Base-by-base conservation (phyloP, 2,888 invertebrate species). In the Cheilosia variabilis region DNA sequence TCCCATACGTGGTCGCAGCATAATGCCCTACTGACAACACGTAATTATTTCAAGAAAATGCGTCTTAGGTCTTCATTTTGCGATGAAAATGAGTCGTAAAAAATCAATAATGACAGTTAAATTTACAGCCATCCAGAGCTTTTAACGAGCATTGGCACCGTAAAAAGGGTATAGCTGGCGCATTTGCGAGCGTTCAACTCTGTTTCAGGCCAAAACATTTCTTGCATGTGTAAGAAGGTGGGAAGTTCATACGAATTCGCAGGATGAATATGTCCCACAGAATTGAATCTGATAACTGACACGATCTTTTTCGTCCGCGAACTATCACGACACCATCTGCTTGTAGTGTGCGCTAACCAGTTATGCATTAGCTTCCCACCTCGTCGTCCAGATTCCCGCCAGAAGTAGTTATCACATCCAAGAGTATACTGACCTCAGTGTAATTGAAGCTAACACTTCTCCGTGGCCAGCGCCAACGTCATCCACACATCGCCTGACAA, bases 351-450 rank as follows among this genome's bases (percentile, higher is more conserved):
- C 3, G 13, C 37, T 1, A 37, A 37, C 37, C 37, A 37, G 37
- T 37, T 37, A 4, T 37, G 13, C 13, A 13, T 13, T 10, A 17
- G 19, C 57, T 55, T 52, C 47, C 63, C 53, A 58, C 55, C 50
- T 55, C 31, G 19, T 34, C 34, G 37, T 37, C 19, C 37, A 37
- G 37, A 10, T 47, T 66, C 41, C 47, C 65, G 43, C n/a, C 63
- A 65, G 37, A 62, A 69, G 50, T 17, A 60, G 37, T 65, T 81
- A 76, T 76, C 76, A 41, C 78, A 52, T 68, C 15, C 57, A 58
- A 63, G 68, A 58, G 75, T 79, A 68, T 69, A 79, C 79, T 83
- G 83, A 79, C 79, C 83, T 63, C 65, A 43, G 58, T 79, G 83
- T 84, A 79, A 84, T 84, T 84, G 83, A 62, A 84, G 63, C 73